Percentiles rank a stretch among this genome's conserved stretches.
Evolutionary conservation across 2,797 vertebrate species (phyloP).

Genomic region (Eleutherodactylus coqui): DNA sequence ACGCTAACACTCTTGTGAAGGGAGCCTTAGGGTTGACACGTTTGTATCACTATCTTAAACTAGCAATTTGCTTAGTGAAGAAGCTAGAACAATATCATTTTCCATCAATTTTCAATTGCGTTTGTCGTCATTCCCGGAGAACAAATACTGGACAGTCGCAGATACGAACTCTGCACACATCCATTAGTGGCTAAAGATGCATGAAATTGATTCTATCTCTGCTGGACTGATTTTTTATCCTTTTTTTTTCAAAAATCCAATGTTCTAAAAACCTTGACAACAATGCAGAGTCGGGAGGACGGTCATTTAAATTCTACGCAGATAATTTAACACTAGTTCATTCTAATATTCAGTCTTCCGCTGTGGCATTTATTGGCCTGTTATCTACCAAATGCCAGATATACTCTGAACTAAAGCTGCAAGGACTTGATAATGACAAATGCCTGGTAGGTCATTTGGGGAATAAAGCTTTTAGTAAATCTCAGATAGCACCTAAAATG

Average conservation of each 20-base stretch:
- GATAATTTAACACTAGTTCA: background rate
- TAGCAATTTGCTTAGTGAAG: no score
- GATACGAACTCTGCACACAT: background rate
- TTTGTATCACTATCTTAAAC: no score
- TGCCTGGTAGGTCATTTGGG: background rate
- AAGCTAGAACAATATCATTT: background rate
- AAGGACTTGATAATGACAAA: background rate
- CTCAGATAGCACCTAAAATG: background rate
- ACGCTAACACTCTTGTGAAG: no score
- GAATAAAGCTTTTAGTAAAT: background rate
- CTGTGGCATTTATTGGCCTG: conserved; percentile 35
- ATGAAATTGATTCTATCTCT: conserved; percentile 1
- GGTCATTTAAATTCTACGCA: background rate
- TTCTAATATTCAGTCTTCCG: background rate
- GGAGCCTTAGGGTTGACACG: no score
- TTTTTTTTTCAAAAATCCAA: background rate
- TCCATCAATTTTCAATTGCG: background rate
- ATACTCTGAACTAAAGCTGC: background rate
- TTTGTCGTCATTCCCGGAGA: background rate
- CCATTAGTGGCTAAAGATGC: background rate
- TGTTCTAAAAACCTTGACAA: background rate
- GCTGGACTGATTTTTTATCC: background rate
- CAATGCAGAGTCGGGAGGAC: background rate
- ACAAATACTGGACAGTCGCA: background rate
- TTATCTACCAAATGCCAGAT: conserved; percentile 40